Percentiles rank a stretch among this genome's conserved stretches.
These are phyloP conservation scores for Calliopsis andreniformis DNA, from an alignment of 1,140 invertebrate species.

Conservation along the genomic window DNA sequence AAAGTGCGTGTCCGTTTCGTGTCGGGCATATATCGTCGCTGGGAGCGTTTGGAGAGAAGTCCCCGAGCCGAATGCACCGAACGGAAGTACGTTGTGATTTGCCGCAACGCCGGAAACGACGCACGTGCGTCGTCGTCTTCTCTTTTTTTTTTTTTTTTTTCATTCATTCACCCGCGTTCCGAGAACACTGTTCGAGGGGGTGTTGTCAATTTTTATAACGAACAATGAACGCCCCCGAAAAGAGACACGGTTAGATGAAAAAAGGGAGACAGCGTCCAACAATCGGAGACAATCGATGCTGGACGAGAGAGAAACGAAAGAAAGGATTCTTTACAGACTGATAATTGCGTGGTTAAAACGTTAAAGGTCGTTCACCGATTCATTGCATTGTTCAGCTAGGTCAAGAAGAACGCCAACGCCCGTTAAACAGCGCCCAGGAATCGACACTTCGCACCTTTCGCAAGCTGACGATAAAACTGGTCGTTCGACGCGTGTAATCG, in stretches of 20 bases:
- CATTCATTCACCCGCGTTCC: conserved; percentile 58
- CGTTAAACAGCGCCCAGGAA: conserved; percentile 39
- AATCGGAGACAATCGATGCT: not conserved
- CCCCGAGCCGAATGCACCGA: conserved; percentile 11
- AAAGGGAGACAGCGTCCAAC: no score
- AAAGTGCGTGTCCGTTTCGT: conserved; percentile 62
- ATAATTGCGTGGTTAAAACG: conserved; percentile 17
- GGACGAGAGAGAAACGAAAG: no score
- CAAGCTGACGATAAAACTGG: conserved; percentile 67
- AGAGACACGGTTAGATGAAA: not conserved
- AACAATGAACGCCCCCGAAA: not conserved
- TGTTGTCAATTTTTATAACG: conserved; percentile 22
- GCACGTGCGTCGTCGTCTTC: conserved; percentile 67
- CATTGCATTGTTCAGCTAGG: conserved; percentile 55
- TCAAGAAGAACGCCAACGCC: conserved; percentile 61
- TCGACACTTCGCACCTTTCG: conserved; percentile 57
- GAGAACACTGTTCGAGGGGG: conserved; percentile 47
- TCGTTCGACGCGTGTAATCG: conserved; percentile 44
- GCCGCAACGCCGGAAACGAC: conserved; percentile 61
- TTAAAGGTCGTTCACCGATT: conserved; percentile 56
- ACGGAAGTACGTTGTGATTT: conserved; percentile 63
- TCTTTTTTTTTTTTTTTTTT: no score
- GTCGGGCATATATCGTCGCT: conserved; percentile 44
- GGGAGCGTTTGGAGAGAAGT: not conserved
- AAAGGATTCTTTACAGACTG: not conserved